Percentiles rank a stretch among this genome's conserved stretches.
Evolutionary conservation across 2,113 vertebrate genomes (phyloP).

Genomic region (Pedetes capensis): DNA sequence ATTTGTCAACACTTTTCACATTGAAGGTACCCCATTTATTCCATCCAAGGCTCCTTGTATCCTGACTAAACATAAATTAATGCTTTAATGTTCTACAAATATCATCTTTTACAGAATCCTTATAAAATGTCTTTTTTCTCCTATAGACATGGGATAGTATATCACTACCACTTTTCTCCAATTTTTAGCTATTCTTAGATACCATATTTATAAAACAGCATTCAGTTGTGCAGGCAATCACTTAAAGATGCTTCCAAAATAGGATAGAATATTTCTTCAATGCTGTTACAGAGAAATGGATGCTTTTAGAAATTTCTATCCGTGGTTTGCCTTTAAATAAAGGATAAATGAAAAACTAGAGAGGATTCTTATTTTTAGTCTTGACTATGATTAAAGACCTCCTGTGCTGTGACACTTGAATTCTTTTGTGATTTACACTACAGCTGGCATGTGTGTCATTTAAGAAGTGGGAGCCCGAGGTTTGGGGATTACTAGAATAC

Average conservation of each 20-base stretch:
- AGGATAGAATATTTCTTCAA: background rate
- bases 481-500: conserved; percentile 68
- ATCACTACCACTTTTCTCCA: background rate
- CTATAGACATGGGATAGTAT: background rate
- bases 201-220: background rate
- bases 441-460: conserved; percentile 56
- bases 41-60: background rate
- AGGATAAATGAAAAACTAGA: conserved; percentile 44
- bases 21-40: background rate
- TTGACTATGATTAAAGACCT: conserved; percentile 62
- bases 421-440: conserved; percentile 54
- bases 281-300: background rate
- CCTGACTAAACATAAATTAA: background rate
- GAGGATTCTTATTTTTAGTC: conserved; percentile 49
- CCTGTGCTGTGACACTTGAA: background rate
- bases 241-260: background rate
- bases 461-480: conserved; percentile 65
- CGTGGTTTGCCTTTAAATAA: conserved; percentile 45
- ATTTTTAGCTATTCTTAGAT: background rate
- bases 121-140: background rate
- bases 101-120: background rate
- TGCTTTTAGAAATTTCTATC: background rate
- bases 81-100: background rate
- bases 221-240: background rate
- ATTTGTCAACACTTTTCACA: background rate